These are phyloP conservation scores for Lerista edwardsae DNA, from an alignment of 2,797 vertebrate genomes.

Conservation along the genomic window DNA sequence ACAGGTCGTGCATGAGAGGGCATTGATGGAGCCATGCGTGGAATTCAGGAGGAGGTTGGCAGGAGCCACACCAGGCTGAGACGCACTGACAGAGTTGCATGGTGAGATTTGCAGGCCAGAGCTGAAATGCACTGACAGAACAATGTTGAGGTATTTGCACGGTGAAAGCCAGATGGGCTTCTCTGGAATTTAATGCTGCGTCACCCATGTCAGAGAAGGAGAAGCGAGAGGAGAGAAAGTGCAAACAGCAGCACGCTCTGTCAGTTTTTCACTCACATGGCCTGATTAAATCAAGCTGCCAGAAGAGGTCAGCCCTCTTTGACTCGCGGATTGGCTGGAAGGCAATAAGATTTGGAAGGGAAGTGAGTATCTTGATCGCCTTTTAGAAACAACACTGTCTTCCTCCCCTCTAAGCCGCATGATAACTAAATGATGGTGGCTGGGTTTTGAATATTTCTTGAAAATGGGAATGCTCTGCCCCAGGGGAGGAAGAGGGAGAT, in stretches of 20 bases:
- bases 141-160: neutral
- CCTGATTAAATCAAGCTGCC: slow-evolving; percentile 8
- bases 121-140: slow-evolving; percentile 19
- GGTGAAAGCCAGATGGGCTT: fast-evolving
- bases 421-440: neutral
- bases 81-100: neutral
- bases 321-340: slow-evolving; percentile 23
- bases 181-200: slow-evolving; percentile 34
- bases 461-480: neutral
- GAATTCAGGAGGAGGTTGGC: neutral
- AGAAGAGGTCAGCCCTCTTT: neutral
- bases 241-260: neutral
- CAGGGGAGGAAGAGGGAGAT: slow-evolving; percentile 18
- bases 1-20: slow-evolving; percentile 3
- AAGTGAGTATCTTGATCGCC: neutral
- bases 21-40: fast-evolving
- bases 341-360: neutral
- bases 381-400: neutral
- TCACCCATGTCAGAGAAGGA: slow-evolving; percentile 21
- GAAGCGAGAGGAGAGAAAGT: slow-evolving; percentile 27
- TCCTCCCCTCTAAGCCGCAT: neutral
- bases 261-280: neutral
- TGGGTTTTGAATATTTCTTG: neutral
- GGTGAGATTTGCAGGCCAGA: slow-evolving; percentile 10
- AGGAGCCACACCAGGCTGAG: neutral